Conservation (phyloP, 1,140 invertebrate species). For the Drosophila mayri region DNA sequence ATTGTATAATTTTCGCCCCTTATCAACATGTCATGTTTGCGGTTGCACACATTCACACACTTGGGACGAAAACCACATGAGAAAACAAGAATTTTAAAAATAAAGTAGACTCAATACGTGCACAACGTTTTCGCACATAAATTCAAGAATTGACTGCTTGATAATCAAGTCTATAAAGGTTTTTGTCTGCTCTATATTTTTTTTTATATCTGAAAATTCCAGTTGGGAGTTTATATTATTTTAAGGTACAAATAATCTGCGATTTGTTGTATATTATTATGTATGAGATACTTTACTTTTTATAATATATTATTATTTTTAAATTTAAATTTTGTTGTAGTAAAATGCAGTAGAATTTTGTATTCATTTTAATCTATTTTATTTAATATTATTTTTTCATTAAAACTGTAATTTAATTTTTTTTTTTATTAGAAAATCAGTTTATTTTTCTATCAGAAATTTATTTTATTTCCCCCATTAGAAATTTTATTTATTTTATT, state of each 20-base stretch:
- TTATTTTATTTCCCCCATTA: too few species aligned
- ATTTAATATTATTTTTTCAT: too few species aligned
- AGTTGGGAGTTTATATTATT: neutral
- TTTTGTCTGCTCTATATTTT: neutral
- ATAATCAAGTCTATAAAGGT: neutral
- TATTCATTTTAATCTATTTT: too few species aligned
- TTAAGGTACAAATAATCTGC: neutral
- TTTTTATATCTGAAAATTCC: too few species aligned
- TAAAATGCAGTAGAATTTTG: too few species aligned
- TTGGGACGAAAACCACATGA: constrained; percentile 11
- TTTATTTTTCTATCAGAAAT: too few species aligned
- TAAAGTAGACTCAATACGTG: constrained; percentile 10
- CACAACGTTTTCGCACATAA: neutral
- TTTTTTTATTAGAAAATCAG: too few species aligned
- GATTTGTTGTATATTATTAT: neutral
- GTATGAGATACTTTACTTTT: neutral
- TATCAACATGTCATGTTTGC: constrained; percentile 47
- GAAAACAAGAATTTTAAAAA: constrained; percentile 8
- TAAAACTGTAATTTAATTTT: too few species aligned
- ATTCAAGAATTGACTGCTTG: neutral
- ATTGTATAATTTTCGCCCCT: constrained; percentile 47
- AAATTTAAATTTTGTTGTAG: too few species aligned
- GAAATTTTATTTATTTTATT: too few species aligned
- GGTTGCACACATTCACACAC: constrained; percentile 21
- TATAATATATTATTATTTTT: too few species aligned